Percentiles rank a stretch among this genome's conserved stretches.
phyloP scores from a whole-genome alignment of 2,113 vertebrate genomes.

The Plestiodon gilberti region DNA sequence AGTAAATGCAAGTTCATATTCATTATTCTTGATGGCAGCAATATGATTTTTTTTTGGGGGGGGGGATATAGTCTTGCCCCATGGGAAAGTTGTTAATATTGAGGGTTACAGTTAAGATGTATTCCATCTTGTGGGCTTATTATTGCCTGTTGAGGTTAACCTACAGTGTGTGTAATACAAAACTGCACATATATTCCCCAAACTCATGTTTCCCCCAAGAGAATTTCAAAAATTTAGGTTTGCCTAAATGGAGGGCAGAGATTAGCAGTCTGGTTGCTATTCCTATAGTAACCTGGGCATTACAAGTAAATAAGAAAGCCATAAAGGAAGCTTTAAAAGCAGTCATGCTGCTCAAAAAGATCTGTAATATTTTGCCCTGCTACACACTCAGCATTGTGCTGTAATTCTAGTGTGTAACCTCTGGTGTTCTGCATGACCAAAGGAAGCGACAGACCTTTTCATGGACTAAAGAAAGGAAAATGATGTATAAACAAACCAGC shows the following conservation, averaged over 20 bases:
- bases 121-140: conserved; percentile 41
- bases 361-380: background rate
- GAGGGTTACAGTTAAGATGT: conserved; percentile 21
- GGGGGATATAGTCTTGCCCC: conserved; percentile 41
- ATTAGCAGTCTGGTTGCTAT: conserved; percentile 18
- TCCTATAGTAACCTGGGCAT: background rate
- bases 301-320: conserved; percentile 9
- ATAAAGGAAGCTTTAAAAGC: background rate
- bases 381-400: background rate
- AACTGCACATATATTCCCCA: conserved; percentile 15
- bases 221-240: conserved; percentile 24
- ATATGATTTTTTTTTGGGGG: conserved; percentile 17
- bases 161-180: conserved; percentile 27
- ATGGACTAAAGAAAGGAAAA: conserved; percentile 12
- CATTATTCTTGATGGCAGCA: background rate
- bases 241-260: conserved; percentile 22
- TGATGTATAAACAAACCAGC: background rate
- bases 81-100: conserved; percentile 49
- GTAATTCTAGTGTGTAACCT: background rate
- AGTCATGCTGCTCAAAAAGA: background rate
- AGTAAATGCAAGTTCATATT: conserved; percentile 20
- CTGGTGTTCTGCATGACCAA: background rate
- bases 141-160: conserved; percentile 29
- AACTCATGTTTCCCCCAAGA: conserved; percentile 24
- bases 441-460: background rate